These are phyloP conservation scores for Parasteatoda tepidariorum DNA, from an alignment of 1,140 invertebrate species.

Conservation along the genomic window DNA sequence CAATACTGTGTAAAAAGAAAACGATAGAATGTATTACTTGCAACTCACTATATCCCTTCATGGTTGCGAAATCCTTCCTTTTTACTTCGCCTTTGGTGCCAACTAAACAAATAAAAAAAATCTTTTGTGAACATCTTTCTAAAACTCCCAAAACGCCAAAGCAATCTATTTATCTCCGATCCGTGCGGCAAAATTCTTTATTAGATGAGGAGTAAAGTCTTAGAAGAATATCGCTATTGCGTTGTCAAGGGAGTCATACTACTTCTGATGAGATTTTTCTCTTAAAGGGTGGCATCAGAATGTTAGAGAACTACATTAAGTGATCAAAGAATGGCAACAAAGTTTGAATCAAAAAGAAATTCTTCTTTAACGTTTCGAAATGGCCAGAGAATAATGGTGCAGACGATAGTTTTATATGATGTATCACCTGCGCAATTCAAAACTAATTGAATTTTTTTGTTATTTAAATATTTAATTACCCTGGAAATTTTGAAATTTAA, in stretches of 20 bases:
- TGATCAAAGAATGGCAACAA: neutral
- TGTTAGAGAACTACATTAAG: neutral
- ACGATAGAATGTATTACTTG: too few relatives aligned
- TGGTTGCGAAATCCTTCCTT: too few relatives aligned
- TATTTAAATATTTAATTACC: too few relatives aligned
- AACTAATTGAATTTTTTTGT: too few relatives aligned
- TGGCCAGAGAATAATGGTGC: too few relatives aligned
- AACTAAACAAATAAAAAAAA: neutral
- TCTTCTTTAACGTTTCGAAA: too few relatives aligned
- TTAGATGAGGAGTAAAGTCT: neutral
- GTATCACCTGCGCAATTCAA: too few relatives aligned
- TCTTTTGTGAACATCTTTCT: neutral
- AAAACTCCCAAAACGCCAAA: neutral
- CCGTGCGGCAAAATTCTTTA: neutral
- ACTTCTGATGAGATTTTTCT: slow-evolving; percentile 18
- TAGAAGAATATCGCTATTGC: neutral
- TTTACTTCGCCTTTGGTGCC: neutral
- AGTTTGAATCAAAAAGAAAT: neutral
- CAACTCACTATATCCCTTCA: too few relatives aligned
- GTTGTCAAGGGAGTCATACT: neutral
- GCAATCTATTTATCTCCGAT: slow-evolving; percentile 28
- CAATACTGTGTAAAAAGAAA: too few relatives aligned
- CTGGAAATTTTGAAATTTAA: too few relatives aligned
- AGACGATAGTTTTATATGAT: too few relatives aligned
- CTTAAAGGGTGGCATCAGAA: neutral